Base-by-base conservation (phyloP, 1,140 invertebrate genomes). In the Drosophila insularis region DNA sequence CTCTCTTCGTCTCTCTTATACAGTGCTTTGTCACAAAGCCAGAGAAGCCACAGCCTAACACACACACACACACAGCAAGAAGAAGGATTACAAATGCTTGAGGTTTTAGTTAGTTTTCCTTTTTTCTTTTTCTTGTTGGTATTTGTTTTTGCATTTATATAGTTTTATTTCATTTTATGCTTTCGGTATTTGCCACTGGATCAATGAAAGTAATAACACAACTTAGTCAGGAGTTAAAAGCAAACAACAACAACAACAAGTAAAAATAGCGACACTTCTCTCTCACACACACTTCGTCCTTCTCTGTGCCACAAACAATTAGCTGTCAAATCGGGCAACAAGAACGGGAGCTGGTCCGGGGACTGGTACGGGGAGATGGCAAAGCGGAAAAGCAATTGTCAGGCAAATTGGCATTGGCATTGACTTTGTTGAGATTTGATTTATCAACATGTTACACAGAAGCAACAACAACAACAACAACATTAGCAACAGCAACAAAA, bases 401-500 rank as follows among this genome's bases (percentile, higher is more conserved):
- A 86, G 65, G 71, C 82, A 86, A 86, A 86, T 86, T 86, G 82
- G 82, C 82, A 81, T 81, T 86, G 82, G 82, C 82, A 87, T 89
- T 89, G 79, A 89, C 68, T 87, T 77, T 64, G 79, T 71, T 80
- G 82, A 81, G 84, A 87, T 89, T 87, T 87, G 82, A 87, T 87
- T 87, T 87, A 87, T 87, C 82, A 86, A 86, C 82, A 86, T 79
- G 79, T 89, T 80, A 76, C 84, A 89, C 80, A 82, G 78, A 74
- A 40, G 67, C 37, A 46, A 76, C 55, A 71, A 13, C 46, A 40
- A 7, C 17, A 50, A 37, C 35, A 37, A 37, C 35, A 37, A 37
- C 7, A 50, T 27, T 27, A 27, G 27, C 27, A 27, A 27, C 27
- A 27, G 17, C 21, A 27, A 32, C 54, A 50, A 50, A 32, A 53